Base-by-base conservation (phyloP, 1,140 invertebrate species). In the Neomicropteryx cornuta region DNA sequence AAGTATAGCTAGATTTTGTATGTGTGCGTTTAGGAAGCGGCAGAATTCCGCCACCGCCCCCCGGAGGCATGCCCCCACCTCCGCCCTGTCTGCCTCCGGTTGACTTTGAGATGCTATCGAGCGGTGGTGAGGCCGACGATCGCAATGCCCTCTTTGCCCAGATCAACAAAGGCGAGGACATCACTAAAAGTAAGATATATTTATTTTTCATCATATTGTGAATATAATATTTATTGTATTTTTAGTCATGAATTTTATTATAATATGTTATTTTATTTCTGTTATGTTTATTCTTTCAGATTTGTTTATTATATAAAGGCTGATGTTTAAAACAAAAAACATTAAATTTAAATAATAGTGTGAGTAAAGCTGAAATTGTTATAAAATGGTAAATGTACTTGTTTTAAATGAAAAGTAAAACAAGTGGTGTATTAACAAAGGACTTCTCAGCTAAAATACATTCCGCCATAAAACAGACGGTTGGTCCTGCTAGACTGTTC, bases 131-230 rank as follows among this genome's bases (percentile, higher is more conserved):
- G 67, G 65, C 44, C 20, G 77, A 79, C 48, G 84, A 87, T 41
- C 72, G 89, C 48, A 85, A 80, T 46, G 90, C 88, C 2, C 72
- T 99, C 21, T 97, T 99, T 66, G 84, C 85, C 4, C 76, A 92
- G 58, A 83, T 99, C 43, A 98, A 97, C 71, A 82, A 86, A 55
- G 96, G 96, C 36, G 80, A 82, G 49, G 80, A 78, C 50, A 86
- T 99, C 43, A 97, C 96, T 5, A 87, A 79, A 69, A 77, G 87
- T 85, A 59, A 69, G 71, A 3, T 37, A 36, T 22, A 35, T 36
- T 8, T 31, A 36, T 24, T 10, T 34, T 22, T 41, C 10, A 6
- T 11, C 36, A 21, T 39, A 37, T 27, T 19, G 5, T 24, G 13
- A 8, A 24, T 5, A 41, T 14, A 37, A 10, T 18, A 5, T 14